These are phyloP conservation scores for Plutella xylostella DNA, from an alignment of 2,888 invertebrate genomes.

Conservation along the genomic window DNA sequence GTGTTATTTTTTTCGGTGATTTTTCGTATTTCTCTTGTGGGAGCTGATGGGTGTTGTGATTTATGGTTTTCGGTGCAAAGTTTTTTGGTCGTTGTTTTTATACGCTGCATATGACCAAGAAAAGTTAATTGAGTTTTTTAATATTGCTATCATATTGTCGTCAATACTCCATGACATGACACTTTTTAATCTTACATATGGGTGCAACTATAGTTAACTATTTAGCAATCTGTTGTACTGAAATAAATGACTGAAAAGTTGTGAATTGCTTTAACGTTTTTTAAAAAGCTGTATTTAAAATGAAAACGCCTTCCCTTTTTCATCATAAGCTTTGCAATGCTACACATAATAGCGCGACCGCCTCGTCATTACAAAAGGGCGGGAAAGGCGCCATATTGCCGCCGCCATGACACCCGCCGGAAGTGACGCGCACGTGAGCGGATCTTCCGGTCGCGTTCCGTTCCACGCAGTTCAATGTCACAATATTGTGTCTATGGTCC, in stretches of 20 bases:
- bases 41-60: not conserved
- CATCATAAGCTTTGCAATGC: too few relatives aligned
- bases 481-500: slow-evolving; percentile 24
- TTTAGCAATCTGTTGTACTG: too few relatives aligned
- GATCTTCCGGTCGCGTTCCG: slow-evolving; percentile 58
- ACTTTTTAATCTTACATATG: too few relatives aligned
- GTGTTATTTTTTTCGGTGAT: not conserved
- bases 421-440: slow-evolving; percentile 64
- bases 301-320: not conserved
- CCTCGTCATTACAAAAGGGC: slow-evolving; percentile 35
- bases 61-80: too few relatives aligned
- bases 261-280: not conserved
- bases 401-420: slow-evolving; percentile 57
- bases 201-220: too few relatives aligned
- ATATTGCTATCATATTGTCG: too few relatives aligned
- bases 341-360: slow-evolving; percentile 6
- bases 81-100: too few relatives aligned
- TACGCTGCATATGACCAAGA: too few relatives aligned
- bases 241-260: too few relatives aligned
- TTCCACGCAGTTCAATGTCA: slow-evolving; percentile 63
- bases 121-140: too few relatives aligned
- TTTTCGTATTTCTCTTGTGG: not conserved
- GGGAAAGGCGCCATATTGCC: slow-evolving; percentile 61
- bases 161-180: too few relatives aligned
- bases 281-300: not conserved